A percentile compares a stretch with the other conserved stretches of the same genome.
phyloP scores from a whole-genome alignment of 2,888 invertebrate genomes.

The Andricus quercusramuli region DNA sequence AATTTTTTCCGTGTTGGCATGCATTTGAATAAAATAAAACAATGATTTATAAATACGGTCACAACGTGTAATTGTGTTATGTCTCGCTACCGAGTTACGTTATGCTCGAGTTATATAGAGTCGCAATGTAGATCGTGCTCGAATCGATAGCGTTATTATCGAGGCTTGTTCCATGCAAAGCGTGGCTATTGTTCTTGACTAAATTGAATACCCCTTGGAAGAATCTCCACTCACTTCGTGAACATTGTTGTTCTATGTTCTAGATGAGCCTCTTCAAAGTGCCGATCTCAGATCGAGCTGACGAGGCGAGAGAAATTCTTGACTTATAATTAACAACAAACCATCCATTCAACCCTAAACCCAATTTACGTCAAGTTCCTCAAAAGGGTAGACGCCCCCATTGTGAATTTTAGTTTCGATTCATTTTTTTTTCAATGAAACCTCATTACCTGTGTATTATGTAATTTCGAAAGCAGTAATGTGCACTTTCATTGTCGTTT shows the following conservation, averaged over 20 bases:
- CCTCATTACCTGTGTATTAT: no score
- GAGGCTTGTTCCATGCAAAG: slow-evolving; percentile 55
- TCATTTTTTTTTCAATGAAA: no score
- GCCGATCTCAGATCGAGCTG: slow-evolving; percentile 9
- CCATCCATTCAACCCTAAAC: neutral
- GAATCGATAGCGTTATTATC: slow-evolving; percentile 66
- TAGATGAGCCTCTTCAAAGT: slow-evolving; percentile 3
- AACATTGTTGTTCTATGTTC: slow-evolving; percentile 29
- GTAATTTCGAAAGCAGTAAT: no score
- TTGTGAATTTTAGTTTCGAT: no score
- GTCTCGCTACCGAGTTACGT: slow-evolving; percentile 5
- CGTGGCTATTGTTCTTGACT: slow-evolving; percentile 54
- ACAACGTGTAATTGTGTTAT: slow-evolving; percentile 5
- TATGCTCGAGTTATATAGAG: slow-evolving; percentile 44
- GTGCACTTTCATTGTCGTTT: no score
- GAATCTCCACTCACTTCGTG: slow-evolving; percentile 28
- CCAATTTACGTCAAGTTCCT: neutral
- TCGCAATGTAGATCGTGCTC: slow-evolving; percentile 50
- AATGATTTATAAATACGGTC: slow-evolving; percentile 9
- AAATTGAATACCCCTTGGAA: slow-evolving; percentile 52
- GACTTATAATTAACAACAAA: neutral
- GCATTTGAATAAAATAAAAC: no score
- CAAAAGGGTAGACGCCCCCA: no score
- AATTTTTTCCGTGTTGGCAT: no score
- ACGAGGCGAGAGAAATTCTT: slow-evolving; percentile 21